phyloP scores from a whole-genome alignment of 2,888 invertebrate genomes.

The Neuroscelio doddi region DNA sequence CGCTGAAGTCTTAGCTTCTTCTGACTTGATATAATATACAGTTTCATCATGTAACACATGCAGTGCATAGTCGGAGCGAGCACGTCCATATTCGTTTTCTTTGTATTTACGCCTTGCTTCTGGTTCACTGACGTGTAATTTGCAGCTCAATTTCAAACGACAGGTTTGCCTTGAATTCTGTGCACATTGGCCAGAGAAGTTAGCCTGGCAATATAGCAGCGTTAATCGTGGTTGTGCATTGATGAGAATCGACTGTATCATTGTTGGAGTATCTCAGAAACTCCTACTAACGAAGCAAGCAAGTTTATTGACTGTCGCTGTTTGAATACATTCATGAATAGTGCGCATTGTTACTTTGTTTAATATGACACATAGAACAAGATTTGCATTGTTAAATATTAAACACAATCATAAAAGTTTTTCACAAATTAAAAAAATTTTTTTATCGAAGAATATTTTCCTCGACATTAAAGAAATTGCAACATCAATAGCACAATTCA shows the following conservation, averaged over 20 bases:
- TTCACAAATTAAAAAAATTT: no score
- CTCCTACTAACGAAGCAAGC: conserved; percentile 7
- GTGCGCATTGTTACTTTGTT: conserved; percentile 7
- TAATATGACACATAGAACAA: background rate
- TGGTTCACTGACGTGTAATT: conserved; percentile 45
- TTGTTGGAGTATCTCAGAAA: conserved; percentile 9
- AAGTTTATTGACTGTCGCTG: conserved; percentile 13
- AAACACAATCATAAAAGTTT: background rate
- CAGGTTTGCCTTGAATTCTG: conserved; percentile 53
- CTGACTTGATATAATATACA: no score
- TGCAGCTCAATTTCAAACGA: conserved; percentile 51
- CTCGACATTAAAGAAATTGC: no score
- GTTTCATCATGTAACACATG: background rate
- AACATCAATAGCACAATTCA: no score
- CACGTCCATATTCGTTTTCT: conserved; percentile 38
- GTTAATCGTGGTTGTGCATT: conserved; percentile 12
- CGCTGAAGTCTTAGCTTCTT: no score
- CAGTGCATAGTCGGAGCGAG: conserved; percentile 4
- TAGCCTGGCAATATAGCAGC: conserved; percentile 11
- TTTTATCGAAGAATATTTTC: no score
- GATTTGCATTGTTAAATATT: background rate
- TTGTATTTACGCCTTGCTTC: conserved; percentile 37
- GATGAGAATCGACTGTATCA: conserved; percentile 19
- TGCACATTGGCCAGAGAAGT: conserved; percentile 26
- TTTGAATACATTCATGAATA: background rate